Percentiles rank a stretch among this genome's conserved stretches.
Conservation (phyloP, 2,797 vertebrate genomes). For the Florisuga fusca region DNA sequence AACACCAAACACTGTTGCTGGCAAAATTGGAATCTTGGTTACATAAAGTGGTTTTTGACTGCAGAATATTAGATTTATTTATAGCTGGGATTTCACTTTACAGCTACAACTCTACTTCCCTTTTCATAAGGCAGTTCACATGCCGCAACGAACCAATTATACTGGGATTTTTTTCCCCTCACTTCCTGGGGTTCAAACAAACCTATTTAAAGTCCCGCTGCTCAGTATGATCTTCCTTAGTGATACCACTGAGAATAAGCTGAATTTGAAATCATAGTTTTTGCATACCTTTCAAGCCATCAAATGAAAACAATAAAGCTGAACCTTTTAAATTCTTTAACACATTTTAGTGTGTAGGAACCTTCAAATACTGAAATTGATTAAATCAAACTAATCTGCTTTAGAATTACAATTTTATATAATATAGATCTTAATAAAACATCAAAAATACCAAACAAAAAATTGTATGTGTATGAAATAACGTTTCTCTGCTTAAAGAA, state of each 20-base stretch:
- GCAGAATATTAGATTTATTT: constrained; percentile 59
- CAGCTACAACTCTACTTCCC: constrained; percentile 62
- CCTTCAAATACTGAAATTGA: constrained; percentile 40
- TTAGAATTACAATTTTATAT: constrained; percentile 25
- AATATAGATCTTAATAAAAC: not conserved
- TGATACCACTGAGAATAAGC: constrained; percentile 68
- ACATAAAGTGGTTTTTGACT: constrained; percentile 36
- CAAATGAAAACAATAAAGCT: constrained; percentile 62
- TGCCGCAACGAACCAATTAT: constrained; percentile 71
- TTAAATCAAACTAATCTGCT: constrained; percentile 29
- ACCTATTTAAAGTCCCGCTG: constrained; percentile 72
- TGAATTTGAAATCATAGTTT: constrained; percentile 72
- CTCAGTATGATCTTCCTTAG: constrained; percentile 70
- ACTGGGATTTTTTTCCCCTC: constrained; percentile 35
- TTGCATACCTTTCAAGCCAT: constrained; percentile 71
- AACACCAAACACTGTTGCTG: not conserved
- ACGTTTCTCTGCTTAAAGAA: constrained; percentile 9
- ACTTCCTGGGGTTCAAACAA: constrained; percentile 73
- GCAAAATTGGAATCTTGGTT: constrained; percentile 39
- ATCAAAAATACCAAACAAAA: not conserved
- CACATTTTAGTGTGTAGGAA: constrained; percentile 17
- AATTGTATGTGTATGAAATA: not conserved
- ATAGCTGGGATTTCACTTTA: constrained; percentile 64
- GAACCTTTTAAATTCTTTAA: constrained; percentile 60
- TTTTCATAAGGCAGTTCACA: constrained; percentile 71